Evolutionary conservation across 2,888 invertebrate species (phyloP).

Genomic region (Atrina japonica): DNA sequence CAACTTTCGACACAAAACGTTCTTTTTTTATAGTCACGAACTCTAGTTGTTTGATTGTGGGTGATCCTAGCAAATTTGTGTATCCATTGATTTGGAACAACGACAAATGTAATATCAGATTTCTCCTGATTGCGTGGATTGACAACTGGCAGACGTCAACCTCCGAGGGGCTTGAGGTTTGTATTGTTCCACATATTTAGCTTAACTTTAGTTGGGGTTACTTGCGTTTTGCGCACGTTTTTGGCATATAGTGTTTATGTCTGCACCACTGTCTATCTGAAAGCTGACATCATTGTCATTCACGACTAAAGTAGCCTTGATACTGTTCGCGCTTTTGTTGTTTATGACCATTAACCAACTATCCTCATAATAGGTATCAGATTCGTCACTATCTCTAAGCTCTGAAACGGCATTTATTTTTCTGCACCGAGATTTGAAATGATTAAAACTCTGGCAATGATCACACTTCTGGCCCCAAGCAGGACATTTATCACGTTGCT

Average conservation of each 20-base stretch:
- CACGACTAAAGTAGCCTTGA: background rate
- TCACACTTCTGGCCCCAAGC: slow-evolving; percentile 52
- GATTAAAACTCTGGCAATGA: slow-evolving; percentile 45
- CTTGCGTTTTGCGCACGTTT: slow-evolving; percentile 18
- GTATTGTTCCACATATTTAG: slow-evolving; percentile 46
- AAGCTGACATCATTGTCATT: slow-evolving; percentile 31
- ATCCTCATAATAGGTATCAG: slow-evolving; percentile 26
- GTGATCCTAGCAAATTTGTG: background rate
- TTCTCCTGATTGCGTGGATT: slow-evolving; percentile 12
- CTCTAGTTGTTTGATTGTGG: background rate
- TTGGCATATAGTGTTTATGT: slow-evolving; percentile 16
- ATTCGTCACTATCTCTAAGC: background rate
- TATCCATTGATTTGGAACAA: slow-evolving; percentile 10
- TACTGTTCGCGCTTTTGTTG: background rate
- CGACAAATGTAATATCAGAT: slow-evolving; percentile 7
- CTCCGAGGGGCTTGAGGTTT: slow-evolving; percentile 12
- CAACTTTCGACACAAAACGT: slow-evolving; percentile 4
- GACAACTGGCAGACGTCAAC: slow-evolving; percentile 6
- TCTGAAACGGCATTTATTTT: slow-evolving; percentile 23
- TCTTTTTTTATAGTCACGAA: slow-evolving; percentile 20
- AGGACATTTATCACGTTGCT: slow-evolving; percentile 46
- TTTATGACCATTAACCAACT: too few species aligned
- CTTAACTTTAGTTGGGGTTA: background rate
- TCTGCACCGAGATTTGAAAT: slow-evolving; percentile 41
- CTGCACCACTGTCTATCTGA: slow-evolving; percentile 45